Percentiles rank a stretch among this genome's conserved stretches.
These are phyloP conservation scores for Sinocyclocheilus anshuiensis DNA, from an alignment of 2,113 vertebrate species.

Conservation along the genomic window DNA sequence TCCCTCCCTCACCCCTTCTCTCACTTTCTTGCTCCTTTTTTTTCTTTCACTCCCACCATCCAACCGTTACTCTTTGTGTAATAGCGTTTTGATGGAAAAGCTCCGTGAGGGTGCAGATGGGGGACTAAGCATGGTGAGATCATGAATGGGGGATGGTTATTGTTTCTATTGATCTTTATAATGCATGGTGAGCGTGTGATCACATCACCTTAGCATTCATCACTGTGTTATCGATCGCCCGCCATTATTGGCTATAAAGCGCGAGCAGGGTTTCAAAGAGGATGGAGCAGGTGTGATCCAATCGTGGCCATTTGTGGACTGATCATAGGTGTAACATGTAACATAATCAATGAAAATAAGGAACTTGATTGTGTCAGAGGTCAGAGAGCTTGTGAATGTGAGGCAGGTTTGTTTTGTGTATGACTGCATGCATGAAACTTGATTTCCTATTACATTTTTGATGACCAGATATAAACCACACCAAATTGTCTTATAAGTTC, in stretches of 20 bases:
- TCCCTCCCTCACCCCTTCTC: constrained; percentile 48
- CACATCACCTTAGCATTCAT: constrained; percentile 71
- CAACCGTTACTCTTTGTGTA: constrained; percentile 46
- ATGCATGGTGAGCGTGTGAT: constrained; percentile 66
- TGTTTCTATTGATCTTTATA: constrained; percentile 84
- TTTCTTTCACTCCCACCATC: constrained; percentile 22
- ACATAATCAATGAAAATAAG: constrained; percentile 38
- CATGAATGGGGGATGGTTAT: constrained; percentile 77
- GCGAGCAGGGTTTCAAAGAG: constrained; percentile 51
- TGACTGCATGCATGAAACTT: background rate
- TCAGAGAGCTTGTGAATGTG: background rate
- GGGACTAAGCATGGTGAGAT: constrained; percentile 69
- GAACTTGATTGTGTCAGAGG: background rate
- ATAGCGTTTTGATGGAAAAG: constrained; percentile 74
- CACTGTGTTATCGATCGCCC: constrained; percentile 65
- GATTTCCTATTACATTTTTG: background rate
- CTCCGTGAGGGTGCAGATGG: constrained; percentile 61
- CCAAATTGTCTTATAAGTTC: no score
- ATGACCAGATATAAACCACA: background rate
- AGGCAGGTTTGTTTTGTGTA: background rate
- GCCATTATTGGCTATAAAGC: constrained; percentile 30
- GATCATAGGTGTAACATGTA: constrained; percentile 4
- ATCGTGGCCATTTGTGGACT: background rate
- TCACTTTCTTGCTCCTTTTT: constrained; percentile 19
- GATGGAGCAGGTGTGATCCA: background rate